Evolutionary conservation across 2,888 invertebrate species (phyloP).

Genomic region (Drosophila gaucha): DNA sequence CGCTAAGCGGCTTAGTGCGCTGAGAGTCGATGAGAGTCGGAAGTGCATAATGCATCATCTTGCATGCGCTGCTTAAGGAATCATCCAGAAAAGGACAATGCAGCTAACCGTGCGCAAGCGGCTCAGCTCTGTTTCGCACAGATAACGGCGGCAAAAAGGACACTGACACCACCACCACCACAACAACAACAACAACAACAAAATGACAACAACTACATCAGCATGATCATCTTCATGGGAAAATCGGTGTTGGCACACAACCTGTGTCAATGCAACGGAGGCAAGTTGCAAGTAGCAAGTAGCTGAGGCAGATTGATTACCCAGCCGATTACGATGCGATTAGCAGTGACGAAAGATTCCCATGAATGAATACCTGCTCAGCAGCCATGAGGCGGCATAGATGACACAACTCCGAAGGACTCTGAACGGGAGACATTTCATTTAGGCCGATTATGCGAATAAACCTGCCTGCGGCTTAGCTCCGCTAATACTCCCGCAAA

Average conservation of each 20-base stretch:
- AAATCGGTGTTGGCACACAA: constrained; percentile 47
- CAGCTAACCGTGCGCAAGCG: constrained; percentile 82
- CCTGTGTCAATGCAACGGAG: constrained; percentile 74
- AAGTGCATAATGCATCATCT: constrained; percentile 78
- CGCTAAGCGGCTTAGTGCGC: constrained; percentile 69
- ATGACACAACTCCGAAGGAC: constrained; percentile 41
- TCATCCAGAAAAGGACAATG: constrained; percentile 73
- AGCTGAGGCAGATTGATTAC: constrained; percentile 67
- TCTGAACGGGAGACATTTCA: constrained; percentile 28
- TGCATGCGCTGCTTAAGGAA: constrained; percentile 50
- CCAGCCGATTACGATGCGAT: constrained; percentile 66
- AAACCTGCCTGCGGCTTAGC: constrained; percentile 48
- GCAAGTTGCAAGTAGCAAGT: constrained; percentile 65
- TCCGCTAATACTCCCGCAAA: constrained; percentile 74
- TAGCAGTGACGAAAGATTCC: constrained; percentile 53
- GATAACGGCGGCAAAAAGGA: constrained; percentile 82
- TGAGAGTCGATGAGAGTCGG: constrained; percentile 45
- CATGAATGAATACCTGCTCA: constrained; percentile 57
- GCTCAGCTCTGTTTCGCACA: constrained; percentile 73
- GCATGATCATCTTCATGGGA: constrained; percentile 47
- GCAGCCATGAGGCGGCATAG: constrained; percentile 39
- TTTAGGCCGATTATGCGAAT: constrained; percentile 48
- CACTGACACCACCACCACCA: constrained; percentile 39
- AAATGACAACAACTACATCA: background rate
- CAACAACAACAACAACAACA: background rate